These are phyloP conservation scores for Phocoena sinus DNA, from an alignment of 2,113 vertebrate genomes.

Conservation along the genomic window DNA sequence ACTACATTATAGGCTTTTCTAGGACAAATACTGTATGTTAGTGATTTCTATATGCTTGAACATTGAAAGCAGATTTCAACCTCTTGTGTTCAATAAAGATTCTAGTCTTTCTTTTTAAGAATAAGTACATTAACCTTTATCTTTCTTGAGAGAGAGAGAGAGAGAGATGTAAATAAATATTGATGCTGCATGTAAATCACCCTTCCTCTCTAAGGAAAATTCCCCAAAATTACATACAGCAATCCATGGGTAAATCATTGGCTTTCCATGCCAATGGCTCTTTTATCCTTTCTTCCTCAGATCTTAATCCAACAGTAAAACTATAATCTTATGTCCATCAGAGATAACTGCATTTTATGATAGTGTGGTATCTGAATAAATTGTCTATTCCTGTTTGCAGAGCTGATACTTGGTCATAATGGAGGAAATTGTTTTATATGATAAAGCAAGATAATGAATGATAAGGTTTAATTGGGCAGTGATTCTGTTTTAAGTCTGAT, in stretches of 20 bases:
- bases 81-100: background rate
- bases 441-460: constrained; percentile 52
- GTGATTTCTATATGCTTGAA: background rate
- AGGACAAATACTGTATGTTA: background rate
- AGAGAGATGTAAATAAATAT: background rate
- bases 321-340: background rate
- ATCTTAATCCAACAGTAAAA: constrained; percentile 6
- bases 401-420: background rate
- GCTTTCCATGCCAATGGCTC: background rate
- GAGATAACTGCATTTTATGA: background rate
- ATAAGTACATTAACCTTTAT: background rate
- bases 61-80: background rate
- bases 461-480: constrained; percentile 56
- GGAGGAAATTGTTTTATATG: constrained; percentile 41
- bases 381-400: background rate
- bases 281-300: background rate
- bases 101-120: background rate
- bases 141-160: background rate
- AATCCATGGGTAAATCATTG: background rate
- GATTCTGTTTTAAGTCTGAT: constrained; percentile 65
- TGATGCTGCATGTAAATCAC: background rate
- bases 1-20: background rate
- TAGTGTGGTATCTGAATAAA: constrained; percentile 14
- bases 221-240: background rate
- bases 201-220: background rate